phyloP scores from a whole-genome alignment of 2,888 invertebrate species.

The Protonemura montana region DNA sequence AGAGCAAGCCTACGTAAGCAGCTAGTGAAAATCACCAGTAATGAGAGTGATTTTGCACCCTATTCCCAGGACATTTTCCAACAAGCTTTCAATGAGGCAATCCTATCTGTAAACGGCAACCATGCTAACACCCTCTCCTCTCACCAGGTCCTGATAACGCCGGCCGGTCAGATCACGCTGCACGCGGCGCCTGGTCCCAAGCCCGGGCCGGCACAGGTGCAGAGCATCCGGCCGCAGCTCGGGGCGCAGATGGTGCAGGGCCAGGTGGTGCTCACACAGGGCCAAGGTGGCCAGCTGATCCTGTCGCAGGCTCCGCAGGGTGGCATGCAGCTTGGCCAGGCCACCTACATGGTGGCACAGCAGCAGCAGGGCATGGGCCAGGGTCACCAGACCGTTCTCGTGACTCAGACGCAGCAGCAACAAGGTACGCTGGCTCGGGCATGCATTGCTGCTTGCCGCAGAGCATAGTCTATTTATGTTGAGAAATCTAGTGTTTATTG shows the following conservation, averaged over 20 bases:
- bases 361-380: slow-evolving; percentile 66
- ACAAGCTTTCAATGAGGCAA: no score
- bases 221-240: slow-evolving; percentile 52
- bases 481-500: no score
- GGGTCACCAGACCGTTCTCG: slow-evolving; percentile 70
- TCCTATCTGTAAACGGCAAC: no score
- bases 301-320: slow-evolving; percentile 55
- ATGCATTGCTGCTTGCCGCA: no score
- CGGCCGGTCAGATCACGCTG: slow-evolving; percentile 55
- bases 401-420: slow-evolving; percentile 73
- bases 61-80: no score
- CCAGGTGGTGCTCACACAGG: slow-evolving; percentile 57
- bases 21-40: no score
- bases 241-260: slow-evolving; percentile 44
- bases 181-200: slow-evolving; percentile 48
- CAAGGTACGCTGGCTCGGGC: no score
- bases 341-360: slow-evolving; percentile 71
- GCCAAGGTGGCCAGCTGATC: slow-evolving; percentile 51
- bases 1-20: no score
- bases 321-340: slow-evolving; percentile 66
- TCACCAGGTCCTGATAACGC: slow-evolving; percentile 55
- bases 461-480: no score
- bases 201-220: slow-evolving; percentile 54
- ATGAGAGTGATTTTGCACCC: no score
- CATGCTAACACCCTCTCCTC: slow-evolving; percentile 8